Base-by-base conservation (phyloP, 2,113 vertebrate genomes). In the Danionella cerebrum region DNA sequence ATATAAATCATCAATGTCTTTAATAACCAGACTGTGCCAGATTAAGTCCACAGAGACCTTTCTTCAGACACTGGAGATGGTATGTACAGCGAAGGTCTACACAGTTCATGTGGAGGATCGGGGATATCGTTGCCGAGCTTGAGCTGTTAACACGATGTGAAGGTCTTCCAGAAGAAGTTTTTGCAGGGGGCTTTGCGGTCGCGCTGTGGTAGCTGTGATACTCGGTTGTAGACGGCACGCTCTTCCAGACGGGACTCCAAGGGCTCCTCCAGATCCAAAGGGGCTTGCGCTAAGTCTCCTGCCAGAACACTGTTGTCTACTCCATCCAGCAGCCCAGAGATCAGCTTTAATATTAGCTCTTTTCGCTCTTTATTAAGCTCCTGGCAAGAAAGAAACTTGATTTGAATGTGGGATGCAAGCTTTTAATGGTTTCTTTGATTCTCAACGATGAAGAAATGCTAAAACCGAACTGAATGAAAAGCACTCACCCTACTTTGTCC, bases 121-220 rank as follows among this genome's bases (percentile, higher is more conserved):
- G 48, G 25, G 16, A 13, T 9, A 14, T 65, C 57, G 35, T 33
- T 36, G 0, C 2, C 39, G 9, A 1, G 12, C 9, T 25, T 39
- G 50, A 1, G 39, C 73, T 79, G 84, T 88, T 93, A 95, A 82
- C 92, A 94, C 53, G 91, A 89, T 14, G 92, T 93, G 85, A 93
- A 94, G 3, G 93, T 94, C 86, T 95, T 95, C 93, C 93, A 95
- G 88, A 93, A 95, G 90, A 94, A 94, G 80, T 92, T 93, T 81
- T 92, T 95, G 81, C 93, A 95, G 29, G 92, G 91, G 0, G 89
- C 89, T 84, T 94, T 94, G 80, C 92, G 92, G 73, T 92, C 90
- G 9, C 92, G 83, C 80, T 90, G 90, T 4, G 89, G 88, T 57
- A 92, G 81, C 19, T 84, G 86, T 3, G 86, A 77, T n/a, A 91